Conservation (phyloP, 1,140 invertebrate species). For the Diabrotica virgifera region DNA sequence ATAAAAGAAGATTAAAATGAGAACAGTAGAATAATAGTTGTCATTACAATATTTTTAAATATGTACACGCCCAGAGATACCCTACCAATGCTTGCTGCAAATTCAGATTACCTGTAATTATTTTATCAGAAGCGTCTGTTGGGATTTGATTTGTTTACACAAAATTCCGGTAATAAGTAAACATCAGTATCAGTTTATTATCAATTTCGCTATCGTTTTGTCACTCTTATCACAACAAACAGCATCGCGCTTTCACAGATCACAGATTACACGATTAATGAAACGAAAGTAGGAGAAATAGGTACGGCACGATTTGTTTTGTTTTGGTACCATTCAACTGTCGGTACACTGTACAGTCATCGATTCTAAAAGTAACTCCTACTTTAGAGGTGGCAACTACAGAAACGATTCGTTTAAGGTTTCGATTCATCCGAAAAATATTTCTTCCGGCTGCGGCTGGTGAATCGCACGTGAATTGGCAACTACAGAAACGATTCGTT, state of each 20-base stretch:
- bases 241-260: slow-evolving; percentile 8
- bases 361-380: not conserved
- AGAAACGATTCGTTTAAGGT: too few relatives aligned
- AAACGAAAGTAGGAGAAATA: not conserved
- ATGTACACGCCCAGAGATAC: slow-evolving; percentile 16
- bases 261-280: too few relatives aligned
- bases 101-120: slow-evolving; percentile 13
- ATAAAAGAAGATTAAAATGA: too few relatives aligned
- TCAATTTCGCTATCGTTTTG: slow-evolving; percentile 16
- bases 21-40: too few relatives aligned
- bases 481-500: too few relatives aligned
- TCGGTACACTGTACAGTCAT: not conserved
- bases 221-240: slow-evolving; percentile 1
- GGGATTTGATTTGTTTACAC: slow-evolving; percentile 9
- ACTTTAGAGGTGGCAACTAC: too few relatives aligned
- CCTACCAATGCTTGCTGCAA: not conserved
- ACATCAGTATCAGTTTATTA: slow-evolving; percentile 10
- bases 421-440: too few relatives aligned
- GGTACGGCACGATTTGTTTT: not conserved
- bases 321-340: slow-evolving; percentile 2
- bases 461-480: too few relatives aligned
- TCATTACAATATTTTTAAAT: not conserved
- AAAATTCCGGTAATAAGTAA: slow-evolving; percentile 2
- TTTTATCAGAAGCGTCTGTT: slow-evolving; percentile 11
- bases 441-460: too few relatives aligned